Percentiles rank a stretch among this genome's conserved stretches.
Evolutionary conservation across 2,888 invertebrate species (phyloP).

Genomic region (Melieria picta): DNA sequence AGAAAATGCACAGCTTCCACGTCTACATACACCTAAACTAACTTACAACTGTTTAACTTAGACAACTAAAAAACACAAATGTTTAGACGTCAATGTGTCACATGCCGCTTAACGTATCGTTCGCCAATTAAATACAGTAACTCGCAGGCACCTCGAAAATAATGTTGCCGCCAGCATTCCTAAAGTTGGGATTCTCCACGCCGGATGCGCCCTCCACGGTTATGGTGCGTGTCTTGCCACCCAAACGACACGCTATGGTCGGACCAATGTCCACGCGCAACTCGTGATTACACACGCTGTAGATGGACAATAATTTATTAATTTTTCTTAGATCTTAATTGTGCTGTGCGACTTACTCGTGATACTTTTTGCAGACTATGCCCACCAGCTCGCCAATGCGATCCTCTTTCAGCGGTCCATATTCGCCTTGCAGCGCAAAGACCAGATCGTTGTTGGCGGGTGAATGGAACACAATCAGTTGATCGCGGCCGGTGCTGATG

Average conservation of each 20-base stretch:
- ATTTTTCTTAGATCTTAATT: background rate
- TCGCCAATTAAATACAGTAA: conserved; percentile 55
- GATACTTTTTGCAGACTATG: conserved; percentile 78
- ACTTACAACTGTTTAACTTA: too few species aligned
- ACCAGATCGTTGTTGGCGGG: conserved; percentile 91
- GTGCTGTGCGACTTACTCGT: conserved; percentile 72
- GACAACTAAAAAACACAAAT: too few species aligned
- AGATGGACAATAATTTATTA: conserved; percentile 35
- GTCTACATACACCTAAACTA: too few species aligned
- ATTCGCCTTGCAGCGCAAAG: conserved; percentile 73
- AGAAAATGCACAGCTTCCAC: too few species aligned
- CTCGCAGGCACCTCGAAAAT: conserved; percentile 65
- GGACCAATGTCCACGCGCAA: conserved; percentile 78
- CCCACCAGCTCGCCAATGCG: conserved; percentile 89
- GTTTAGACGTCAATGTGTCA: too few species aligned
- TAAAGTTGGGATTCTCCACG: conserved; percentile 62
- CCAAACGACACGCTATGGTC: conserved; percentile 84
- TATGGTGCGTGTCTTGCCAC: conserved; percentile 75
- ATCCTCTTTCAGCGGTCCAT: conserved; percentile 70
- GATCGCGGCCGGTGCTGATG: conserved; percentile 86
- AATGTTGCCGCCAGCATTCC: conserved; percentile 60
- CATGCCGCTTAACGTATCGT: too few species aligned
- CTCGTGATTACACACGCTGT: conserved; percentile 76
- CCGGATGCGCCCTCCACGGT: conserved; percentile 61
- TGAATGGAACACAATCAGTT: conserved; percentile 87